phyloP scores from a whole-genome alignment of 2,797 vertebrate genomes.

The Lepus townsendii region DNA sequence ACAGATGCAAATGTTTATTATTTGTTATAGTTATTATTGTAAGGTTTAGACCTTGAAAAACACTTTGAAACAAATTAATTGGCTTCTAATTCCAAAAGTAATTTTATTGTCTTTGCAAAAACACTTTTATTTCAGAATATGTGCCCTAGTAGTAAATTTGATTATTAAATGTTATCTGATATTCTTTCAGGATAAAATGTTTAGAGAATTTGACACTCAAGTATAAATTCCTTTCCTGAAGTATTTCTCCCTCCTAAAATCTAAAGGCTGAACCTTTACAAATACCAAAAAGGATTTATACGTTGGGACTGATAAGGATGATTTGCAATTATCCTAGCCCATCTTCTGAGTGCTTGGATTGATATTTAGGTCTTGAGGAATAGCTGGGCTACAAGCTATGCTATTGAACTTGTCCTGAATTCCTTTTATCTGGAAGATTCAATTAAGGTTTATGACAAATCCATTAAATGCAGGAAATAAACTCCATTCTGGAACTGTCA shows the following conservation, averaged over 20 bases:
- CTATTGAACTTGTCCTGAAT: slow-evolving; percentile 75
- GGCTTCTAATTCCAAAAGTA: slow-evolving; percentile 37
- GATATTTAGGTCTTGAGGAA: slow-evolving; percentile 72
- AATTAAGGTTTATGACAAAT: slow-evolving; percentile 84
- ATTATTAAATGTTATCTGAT: slow-evolving; percentile 62
- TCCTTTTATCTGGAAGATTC: slow-evolving; percentile 84
- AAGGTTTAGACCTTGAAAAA: not conserved
- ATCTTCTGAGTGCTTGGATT: slow-evolving; percentile 61
- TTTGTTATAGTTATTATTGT: too few relatives aligned
- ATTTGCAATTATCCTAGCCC: slow-evolving; percentile 73
- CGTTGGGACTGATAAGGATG: slow-evolving; percentile 62
- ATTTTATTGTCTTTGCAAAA: slow-evolving; percentile 48
- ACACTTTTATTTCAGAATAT: not conserved
- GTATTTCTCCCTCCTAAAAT: slow-evolving; percentile 53
- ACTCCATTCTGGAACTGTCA: slow-evolving; percentile 78
- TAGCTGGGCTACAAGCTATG: slow-evolving; percentile 65
- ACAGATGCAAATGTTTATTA: not conserved
- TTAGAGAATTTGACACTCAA: slow-evolving; percentile 51
- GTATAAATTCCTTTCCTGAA: slow-evolving; percentile 54
- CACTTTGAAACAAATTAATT: not conserved
- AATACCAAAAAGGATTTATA: slow-evolving; percentile 68
- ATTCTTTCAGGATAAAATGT: not conserved
- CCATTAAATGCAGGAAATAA: slow-evolving; percentile 82
- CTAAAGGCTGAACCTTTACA: slow-evolving; percentile 63
- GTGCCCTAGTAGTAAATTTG: slow-evolving; percentile 12